Percentiles rank a stretch among this genome's conserved stretches.
phyloP scores from a whole-genome alignment of 53 echinoderm and acorn worm species.

The Actinopyga echinites region DNA sequence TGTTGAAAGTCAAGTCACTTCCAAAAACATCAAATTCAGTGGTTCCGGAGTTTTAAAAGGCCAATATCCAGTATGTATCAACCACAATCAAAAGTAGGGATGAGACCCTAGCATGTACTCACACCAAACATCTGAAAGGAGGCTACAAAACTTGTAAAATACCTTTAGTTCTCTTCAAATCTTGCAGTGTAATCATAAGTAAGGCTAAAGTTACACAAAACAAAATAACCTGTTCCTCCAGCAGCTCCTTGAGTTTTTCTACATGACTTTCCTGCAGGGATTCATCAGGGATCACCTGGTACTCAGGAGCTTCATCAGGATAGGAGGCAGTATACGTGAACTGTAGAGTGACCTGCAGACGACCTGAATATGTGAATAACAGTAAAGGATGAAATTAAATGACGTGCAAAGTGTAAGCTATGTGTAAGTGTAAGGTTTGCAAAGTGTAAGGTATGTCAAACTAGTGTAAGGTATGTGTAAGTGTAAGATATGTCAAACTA shows the following conservation, averaged over 20 bases:
- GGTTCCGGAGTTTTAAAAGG: no score
- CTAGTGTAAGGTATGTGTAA: no score
- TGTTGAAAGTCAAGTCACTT: no score
- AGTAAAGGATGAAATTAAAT: not conserved
- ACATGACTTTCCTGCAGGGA: slow-evolving; percentile 65
- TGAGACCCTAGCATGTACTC: no score
- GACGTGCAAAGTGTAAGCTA: no score
- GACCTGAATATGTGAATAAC: not conserved
- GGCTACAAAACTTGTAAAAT: not conserved
- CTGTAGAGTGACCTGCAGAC: slow-evolving; percentile 54
- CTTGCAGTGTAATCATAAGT: not conserved
- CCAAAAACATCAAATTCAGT: no score
- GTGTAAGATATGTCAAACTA: no score
- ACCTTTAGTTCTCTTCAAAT: not conserved
- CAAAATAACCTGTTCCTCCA: slow-evolving; percentile 74
- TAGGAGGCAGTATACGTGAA: slow-evolving; percentile 88
- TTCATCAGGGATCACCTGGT: slow-evolving; percentile 74
- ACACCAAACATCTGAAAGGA: no score
- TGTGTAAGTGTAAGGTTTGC: no score
- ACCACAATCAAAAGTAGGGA: no score
- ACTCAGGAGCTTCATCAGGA: slow-evolving; percentile 88
- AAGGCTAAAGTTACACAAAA: not conserved
- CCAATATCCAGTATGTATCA: no score
- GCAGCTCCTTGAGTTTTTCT: slow-evolving; percentile 58
- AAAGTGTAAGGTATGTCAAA: no score